Base-by-base conservation (phyloP, 2,797 vertebrate genomes). In the Taeniopygia guttata region DNA sequence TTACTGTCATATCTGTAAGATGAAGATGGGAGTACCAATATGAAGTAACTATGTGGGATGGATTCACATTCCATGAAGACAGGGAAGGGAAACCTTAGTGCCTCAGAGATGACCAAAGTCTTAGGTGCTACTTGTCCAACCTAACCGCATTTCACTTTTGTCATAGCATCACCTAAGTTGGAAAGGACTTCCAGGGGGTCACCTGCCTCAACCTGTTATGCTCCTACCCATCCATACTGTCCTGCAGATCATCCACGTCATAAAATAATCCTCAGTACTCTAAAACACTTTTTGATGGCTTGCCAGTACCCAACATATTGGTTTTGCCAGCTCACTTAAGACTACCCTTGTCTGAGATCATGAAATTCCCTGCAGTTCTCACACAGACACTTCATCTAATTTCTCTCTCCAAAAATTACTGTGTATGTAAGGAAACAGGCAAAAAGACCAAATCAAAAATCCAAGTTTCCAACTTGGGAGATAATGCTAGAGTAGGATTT, bases 1-100 rank as follows among this genome's bases (percentile, higher is more conserved):
- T 55, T 32, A 11, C 49, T 32, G 42, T 32, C 58, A 49, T 29
- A 18, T 9, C 51, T 42, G 4, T 2, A 54, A 29, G 36, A 59
- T 2, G 2, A 36, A 46, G 52, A 30, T 0, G 2, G 58, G 5
- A 75, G 54, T 27, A 40, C 15, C 30, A 8, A 10, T 7, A n/a
- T 17, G 27, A 51, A 79, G 25, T 8, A 34, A 45, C 16, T 17
- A 3, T 1, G 5, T 16, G 51, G 7, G 49, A 42, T 60, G 60
- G 36, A 72, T 30, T 49, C 16, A 1, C 38, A 7, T 16, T 36
- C 51, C 43, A n/a, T 38, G 60, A 18, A 45, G 32, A 26, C 32
- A 12, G 14, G 60, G 30, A 73, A 63, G 30, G 30, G 40, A 86
- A 66, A 79, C 8, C 19, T 49, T 9, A 34, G 30, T 5, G 17